A percentile compares a stretch with the other conserved stretches of the same genome.
These are phyloP conservation scores for Glareola pratincola DNA, from an alignment of 2,113 vertebrate genomes.

Conservation along the genomic window DNA sequence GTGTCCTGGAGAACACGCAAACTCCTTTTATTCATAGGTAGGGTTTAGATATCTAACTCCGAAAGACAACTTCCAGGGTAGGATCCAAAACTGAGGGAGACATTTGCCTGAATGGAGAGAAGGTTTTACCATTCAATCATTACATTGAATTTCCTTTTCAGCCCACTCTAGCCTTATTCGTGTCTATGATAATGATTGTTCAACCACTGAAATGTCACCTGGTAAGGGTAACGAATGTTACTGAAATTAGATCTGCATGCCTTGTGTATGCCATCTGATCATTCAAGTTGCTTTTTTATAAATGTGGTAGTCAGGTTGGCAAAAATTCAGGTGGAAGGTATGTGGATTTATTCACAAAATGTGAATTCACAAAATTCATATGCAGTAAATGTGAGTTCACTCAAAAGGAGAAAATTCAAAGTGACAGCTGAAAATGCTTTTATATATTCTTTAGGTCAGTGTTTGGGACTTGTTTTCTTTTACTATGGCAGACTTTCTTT, in stretches of 20 bases:
- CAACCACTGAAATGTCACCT: neutral
- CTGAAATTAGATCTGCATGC: neutral
- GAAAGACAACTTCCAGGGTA: neutral
- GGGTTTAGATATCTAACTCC: neutral
- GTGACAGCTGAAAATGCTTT: neutral
- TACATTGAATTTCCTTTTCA: neutral
- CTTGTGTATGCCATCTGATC: rapidly evolving
- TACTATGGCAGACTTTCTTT: neutral
- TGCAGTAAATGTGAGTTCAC: neutral
- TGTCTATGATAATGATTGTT: neutral
- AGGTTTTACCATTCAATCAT: neutral
- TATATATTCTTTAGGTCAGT: neutral
- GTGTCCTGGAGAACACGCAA: neutral
- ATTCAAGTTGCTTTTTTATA: neutral
- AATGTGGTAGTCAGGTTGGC: neutral
- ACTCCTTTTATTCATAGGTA: neutral
- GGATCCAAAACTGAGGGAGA: neutral
- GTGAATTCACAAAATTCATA: neutral
- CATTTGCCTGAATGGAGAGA: neutral
- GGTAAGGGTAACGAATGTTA: neutral
- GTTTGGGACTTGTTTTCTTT: neutral
- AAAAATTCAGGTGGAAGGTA: neutral
- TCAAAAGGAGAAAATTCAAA: neutral
- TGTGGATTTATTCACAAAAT: neutral
- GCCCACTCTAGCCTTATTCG: neutral